Conservation (phyloP, 1,140 invertebrate genomes). For the Akabosia matsudoensis region DNA sequence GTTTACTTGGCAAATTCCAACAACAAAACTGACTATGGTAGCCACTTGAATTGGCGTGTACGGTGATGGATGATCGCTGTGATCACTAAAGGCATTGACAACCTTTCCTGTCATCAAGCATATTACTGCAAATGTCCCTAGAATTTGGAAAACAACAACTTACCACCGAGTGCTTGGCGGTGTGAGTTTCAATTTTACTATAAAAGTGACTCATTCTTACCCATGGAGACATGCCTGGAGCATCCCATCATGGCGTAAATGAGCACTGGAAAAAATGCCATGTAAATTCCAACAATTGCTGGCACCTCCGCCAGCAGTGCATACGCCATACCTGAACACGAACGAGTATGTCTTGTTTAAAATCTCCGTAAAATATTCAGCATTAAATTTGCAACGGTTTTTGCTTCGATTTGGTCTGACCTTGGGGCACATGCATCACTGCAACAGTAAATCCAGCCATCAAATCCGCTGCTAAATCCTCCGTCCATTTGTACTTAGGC, state of each 20-base stretch:
- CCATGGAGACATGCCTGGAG: conserved; percentile 86
- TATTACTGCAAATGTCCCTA: conserved; percentile 11
- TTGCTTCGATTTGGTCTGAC: conserved; percentile 51
- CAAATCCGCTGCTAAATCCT: conserved; percentile 64
- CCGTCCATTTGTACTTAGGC: conserved; percentile 65
- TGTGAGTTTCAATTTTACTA: not conserved
- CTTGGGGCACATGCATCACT: conserved; percentile 93
- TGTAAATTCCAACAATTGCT: conserved; percentile 76
- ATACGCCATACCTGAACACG: conserved; percentile 80
- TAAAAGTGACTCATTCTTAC: conserved; percentile 53
- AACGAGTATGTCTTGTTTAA: not conserved
- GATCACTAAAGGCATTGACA: not conserved
- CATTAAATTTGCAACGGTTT: conserved; percentile 6
- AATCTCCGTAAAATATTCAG: not conserved
- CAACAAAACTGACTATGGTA: conserved; percentile 65
- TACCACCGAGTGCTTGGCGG: no score
- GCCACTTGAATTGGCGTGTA: conserved; percentile 65
- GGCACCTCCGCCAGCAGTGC: conserved; percentile 80
- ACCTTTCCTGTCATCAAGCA: conserved; percentile 9
- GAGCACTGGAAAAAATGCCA: conserved; percentile 89
- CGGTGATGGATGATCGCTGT: not conserved
- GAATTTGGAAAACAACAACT: no score
- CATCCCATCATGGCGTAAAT: conserved; percentile 88
- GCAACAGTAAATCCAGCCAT: conserved; percentile 78
- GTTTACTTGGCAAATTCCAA: conserved; percentile 68